Base-by-base conservation (phyloP, 2,888 invertebrate species). In the Entomobrya proxima region DNA sequence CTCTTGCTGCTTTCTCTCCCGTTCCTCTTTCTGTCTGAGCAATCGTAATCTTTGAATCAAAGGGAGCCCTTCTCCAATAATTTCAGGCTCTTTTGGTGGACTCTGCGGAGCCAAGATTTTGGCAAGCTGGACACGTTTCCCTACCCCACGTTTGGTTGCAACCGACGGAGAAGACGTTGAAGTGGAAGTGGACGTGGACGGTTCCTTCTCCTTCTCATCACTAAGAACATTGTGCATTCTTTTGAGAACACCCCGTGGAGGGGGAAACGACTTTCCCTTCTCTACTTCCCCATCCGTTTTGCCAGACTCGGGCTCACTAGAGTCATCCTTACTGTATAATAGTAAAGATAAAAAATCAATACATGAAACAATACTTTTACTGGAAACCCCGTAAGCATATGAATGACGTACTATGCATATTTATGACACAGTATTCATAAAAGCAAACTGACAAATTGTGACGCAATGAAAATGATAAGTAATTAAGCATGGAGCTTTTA, bases 21-120 rank as follows among this genome's bases (percentile, higher is more conserved):
- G 92, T 90, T 95, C 95, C 92, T 97, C 96, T 92, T 96, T 96
- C 91, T 97, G 96, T 92, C 96, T 96, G 0, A 97, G 93, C 58
- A 97, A 92, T 91, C 96, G 95, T 75, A 97, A 92, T 83, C 97
- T 50, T 74, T 96, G 95, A 9, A 97, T 92, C 32, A 97, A 92
- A 0, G 97, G 97, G 78, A 97, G 92, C 0, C 97, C 97, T 4
- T 96, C 97, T 52, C 97, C 97, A 86, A 97, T 94, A 0, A 96
- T 96, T 87, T 90, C 89, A 69, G 82, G 86, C 21, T 83, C 79
- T 47, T 83, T 79, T 9, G 72, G 72, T 15, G 86, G 79, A 21
- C 69, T 78, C 9, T 30, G 24, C n/a, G 77, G 75, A 55, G 83
- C 79, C 37, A 44, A 24, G 5, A 85, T 40, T 40, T 47, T 37